Base-by-base conservation (phyloP, 2,113 vertebrate genomes). In the Albula glossodonta region DNA sequence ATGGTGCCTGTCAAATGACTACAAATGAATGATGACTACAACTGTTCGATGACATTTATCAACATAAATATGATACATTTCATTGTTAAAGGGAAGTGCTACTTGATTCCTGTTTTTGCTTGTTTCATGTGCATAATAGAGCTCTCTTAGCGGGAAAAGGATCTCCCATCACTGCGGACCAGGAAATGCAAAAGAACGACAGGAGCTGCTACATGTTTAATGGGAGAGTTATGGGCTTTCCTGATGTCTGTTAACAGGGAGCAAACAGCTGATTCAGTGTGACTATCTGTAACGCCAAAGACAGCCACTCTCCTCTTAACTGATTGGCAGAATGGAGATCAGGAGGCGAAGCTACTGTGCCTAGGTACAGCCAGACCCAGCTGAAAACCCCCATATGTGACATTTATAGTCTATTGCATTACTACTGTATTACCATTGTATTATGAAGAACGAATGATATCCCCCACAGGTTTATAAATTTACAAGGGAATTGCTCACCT, bases 171-270 rank as follows among this genome's bases (percentile, higher is more conserved):
- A 56, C 51, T 53, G 48, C 79, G 51, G 48, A 17, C 31, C 19
- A 13, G 31, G 31, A 41, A 41, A 41, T 41, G 31, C 31, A 41
- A 41, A 41, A 41, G 31, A 41, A 1, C 31, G 31, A 41, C 31
- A 2, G 41, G n/a, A 31, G 41, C 10, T 78, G 10, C 22, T 17
- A 19, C 56, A 56, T 49, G 5, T 13, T 15, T 12, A 51, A 7
- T 41, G 7, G 84, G 78, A 79, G 80, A 49, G 78, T 85, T 51
- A 48, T 81, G 84, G 84, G 84, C 3, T 85, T 81, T 80, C 78
- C 84, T 85, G 48, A 12, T 51, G 51, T 19, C 78, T n/a, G 22
- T 8, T 51, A 31, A 78, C 7, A 77, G 74, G 51, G n/a, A 25
- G 52, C 31, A n/a, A 11, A 31, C 12, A 25, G 41, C 77, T 31